Percentiles rank a stretch among this genome's conserved stretches.
phyloP scores from a whole-genome alignment of 2,888 invertebrate genomes.

The Aporophyla lueneburgensis region DNA sequence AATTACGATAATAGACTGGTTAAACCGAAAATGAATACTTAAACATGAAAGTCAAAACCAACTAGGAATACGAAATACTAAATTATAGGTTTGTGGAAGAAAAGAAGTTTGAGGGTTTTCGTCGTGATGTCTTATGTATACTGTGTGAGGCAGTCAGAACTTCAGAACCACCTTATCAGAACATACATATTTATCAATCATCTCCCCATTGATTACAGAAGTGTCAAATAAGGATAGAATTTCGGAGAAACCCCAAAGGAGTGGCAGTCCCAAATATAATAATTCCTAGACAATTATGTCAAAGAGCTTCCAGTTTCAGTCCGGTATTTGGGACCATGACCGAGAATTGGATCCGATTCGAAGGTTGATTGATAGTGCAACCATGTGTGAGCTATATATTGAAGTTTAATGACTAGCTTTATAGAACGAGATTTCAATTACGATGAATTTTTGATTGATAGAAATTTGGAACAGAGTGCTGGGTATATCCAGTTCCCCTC shows the following conservation, averaged over 20 bases:
- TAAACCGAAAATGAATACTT: not conserved
- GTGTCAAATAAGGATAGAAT: not conserved
- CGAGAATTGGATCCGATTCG: not conserved
- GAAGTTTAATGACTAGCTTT: constrained; percentile 18
- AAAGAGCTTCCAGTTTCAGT: constrained; percentile 1
- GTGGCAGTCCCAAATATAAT: not conserved
- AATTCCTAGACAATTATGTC: not conserved
- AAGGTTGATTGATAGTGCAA: constrained; percentile 29
- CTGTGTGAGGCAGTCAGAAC: no score
- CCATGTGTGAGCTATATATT: constrained; percentile 16
- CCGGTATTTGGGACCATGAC: not conserved
- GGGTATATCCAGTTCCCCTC: not conserved
- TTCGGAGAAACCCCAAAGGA: not conserved
- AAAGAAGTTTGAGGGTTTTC: no score
- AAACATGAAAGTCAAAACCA: not conserved
- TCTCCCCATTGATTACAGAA: not conserved
- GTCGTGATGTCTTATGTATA: no score
- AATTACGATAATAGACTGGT: no score
- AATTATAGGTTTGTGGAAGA: not conserved
- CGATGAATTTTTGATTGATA: constrained; percentile 5
- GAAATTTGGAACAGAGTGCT: no score
- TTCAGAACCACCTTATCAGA: not conserved
- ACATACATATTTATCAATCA: not conserved
- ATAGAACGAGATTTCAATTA: constrained; percentile 18
- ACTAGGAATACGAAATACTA: not conserved